A percentile compares a stretch with the other conserved stretches of the same genome.
Evolutionary conservation across 2,888 invertebrate genomes (phyloP).

Genomic region (Cosmopolites sordidus): DNA sequence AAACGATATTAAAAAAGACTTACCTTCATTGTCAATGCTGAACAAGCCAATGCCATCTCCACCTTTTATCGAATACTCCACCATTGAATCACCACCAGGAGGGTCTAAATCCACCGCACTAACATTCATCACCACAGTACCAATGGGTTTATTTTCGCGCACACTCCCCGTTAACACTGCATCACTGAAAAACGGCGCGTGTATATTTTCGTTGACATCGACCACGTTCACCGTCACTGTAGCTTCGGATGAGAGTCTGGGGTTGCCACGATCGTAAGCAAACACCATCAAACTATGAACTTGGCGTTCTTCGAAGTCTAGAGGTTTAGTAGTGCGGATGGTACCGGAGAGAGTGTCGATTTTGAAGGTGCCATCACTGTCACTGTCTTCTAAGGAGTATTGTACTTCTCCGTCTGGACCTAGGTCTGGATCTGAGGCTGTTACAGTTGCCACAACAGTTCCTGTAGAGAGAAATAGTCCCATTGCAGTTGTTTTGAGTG

Average conservation of each 20-base stretch:
- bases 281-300: conserved; percentile 82
- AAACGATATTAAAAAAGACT: too few species aligned
- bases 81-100: conserved; percentile 72
- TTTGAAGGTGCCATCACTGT: conserved; percentile 68
- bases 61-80: conserved; percentile 81
- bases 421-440: conserved; percentile 79
- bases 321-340: conserved; percentile 67
- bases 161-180: conserved; percentile 73
- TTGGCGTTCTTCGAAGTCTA: conserved; percentile 88
- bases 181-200: conserved; percentile 77
- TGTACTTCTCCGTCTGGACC: conserved; percentile 75
- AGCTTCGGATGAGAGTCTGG: conserved; percentile 73
- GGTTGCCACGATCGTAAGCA: conserved; percentile 82
- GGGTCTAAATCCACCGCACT: conserved; percentile 77
- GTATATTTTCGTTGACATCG: conserved; percentile 91
- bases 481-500: too few species aligned
- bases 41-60: conserved; percentile 91
- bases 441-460: conserved; percentile 79
- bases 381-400: conserved; percentile 72
- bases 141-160: conserved; percentile 74
- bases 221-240: conserved; percentile 80
- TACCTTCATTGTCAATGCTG: conserved; percentile 84
- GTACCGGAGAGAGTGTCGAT: conserved; percentile 85
- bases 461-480: conserved; percentile 52
- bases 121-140: conserved; percentile 72